Percentiles rank a stretch among this genome's conserved stretches.
phyloP scores from a whole-genome alignment of 1,140 invertebrate species.

The Drosophila equinoxialis region DNA sequence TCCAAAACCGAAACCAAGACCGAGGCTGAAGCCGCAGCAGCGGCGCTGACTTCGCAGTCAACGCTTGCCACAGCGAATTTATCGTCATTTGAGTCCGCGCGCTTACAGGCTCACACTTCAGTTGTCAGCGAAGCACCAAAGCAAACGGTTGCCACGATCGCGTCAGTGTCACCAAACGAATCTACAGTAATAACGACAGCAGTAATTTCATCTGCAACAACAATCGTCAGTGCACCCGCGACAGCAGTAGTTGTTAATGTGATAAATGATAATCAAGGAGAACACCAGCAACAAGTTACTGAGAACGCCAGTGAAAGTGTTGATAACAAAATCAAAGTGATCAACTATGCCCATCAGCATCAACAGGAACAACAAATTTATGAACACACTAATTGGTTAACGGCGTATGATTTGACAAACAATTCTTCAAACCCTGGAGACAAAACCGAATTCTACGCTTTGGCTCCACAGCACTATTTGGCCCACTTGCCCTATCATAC shows the following conservation, averaged over 20 bases:
- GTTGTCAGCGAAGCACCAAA: slow-evolving; percentile 80
- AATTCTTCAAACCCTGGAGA: slow-evolving; percentile 50
- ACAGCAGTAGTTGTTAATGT: slow-evolving; percentile 39
- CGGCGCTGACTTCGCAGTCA: slow-evolving; percentile 35
- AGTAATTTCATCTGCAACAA: slow-evolving; percentile 16
- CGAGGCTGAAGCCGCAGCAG: slow-evolving; percentile 28
- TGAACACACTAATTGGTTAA: slow-evolving; percentile 43
- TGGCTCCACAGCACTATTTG: slow-evolving; percentile 60
- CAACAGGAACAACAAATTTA: slow-evolving; percentile 42
- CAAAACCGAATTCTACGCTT: slow-evolving; percentile 52
- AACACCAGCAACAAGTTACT: background rate
- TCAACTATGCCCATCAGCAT: slow-evolving; percentile 70
- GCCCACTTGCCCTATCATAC: slow-evolving; percentile 54
- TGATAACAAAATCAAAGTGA: slow-evolving; percentile 75
- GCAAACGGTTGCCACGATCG: slow-evolving; percentile 66
- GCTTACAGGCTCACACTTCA: slow-evolving; percentile 70
- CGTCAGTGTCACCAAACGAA: slow-evolving; percentile 31
- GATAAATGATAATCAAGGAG: slow-evolving; percentile 67
- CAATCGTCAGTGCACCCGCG: slow-evolving; percentile 23
- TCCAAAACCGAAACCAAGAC: slow-evolving; percentile 33
- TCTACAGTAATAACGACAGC: slow-evolving; percentile 32
- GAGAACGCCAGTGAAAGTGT: slow-evolving; percentile 70
- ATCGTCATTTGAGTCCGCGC: slow-evolving; percentile 73
- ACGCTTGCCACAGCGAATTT: slow-evolving; percentile 63
- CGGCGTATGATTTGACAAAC: slow-evolving; percentile 61